Evolutionary conservation across 1,140 invertebrate genomes (phyloP), one percentile per base, ranked within the genome.

Genomic region (Bombus turneri): DNA sequence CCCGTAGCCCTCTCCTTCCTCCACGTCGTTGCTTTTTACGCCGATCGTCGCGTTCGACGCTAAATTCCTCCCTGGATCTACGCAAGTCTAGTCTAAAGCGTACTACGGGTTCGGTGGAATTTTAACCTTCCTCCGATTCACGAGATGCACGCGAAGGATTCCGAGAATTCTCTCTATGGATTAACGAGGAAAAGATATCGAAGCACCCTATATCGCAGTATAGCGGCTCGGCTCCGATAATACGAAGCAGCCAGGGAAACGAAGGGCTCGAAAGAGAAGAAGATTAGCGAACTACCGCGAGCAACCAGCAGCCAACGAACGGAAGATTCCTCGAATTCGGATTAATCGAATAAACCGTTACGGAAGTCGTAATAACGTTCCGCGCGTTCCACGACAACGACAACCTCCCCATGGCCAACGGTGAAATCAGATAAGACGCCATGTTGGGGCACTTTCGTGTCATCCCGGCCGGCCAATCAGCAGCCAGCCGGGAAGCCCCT

Each of bases 401-500:
- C 80, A 28, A n/a, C 80, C 85, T 71, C 68, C 80, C 66, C 83
- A 74, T 72, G 64, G 31, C 69, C 76, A 69, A 80, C 31, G 83
- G 91, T 94, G 94, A 94, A 94, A 94, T 94, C 93, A 94, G 94
- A 94, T 94, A 94, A 94, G 93, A 91, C 93, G 94, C 94, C 94
- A 94, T 94, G 93, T 94, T 94, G 92, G 92, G 91, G 92, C 93
- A 94, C 94, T 94, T 94, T 94, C 92, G 92, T 94, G 94, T 94
- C 94, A 94, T 94, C 92, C 90, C 88, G 86, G 81, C 75, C 90
- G 91, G 89, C 94, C 93, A 94, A 94, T 94, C 92, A 92, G 93
- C 90, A 78, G 79, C 84, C 81, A 83, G 88, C 85, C 79, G 91
- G 86, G 92, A 92, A 93, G 92, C 92, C 92, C 91, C 92, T 92